These are phyloP conservation scores for Ophonus ardosiacus DNA, from an alignment of 2,888 invertebrate genomes.

Conservation along the genomic window DNA sequence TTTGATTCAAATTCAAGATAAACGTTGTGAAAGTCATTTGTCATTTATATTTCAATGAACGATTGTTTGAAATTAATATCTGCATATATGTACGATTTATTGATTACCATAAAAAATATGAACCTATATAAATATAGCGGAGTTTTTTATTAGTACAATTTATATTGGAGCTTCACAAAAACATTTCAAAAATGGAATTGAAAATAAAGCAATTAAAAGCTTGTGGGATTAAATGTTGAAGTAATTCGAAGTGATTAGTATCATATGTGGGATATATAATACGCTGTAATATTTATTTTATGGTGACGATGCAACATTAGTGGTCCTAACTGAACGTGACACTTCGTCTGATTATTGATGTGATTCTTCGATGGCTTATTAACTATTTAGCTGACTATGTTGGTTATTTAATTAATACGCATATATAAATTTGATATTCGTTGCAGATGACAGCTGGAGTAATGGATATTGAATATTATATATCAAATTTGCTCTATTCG, in stretches of 20 bases:
- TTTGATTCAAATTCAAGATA: no score
- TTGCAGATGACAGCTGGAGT: constrained; percentile 23
- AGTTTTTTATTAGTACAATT: no score
- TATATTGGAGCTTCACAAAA: no score
- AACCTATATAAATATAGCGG: no score
- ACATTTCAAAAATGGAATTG: no score
- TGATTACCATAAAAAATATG: no score
- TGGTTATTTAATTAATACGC: constrained; percentile 42
- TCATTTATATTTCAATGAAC: no score
- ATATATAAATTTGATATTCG: constrained; percentile 28
- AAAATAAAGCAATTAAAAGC: background rate
- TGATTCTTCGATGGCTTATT: constrained; percentile 30
- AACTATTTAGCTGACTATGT: constrained; percentile 20
- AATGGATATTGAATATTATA: constrained; percentile 41
- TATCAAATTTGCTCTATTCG: constrained; percentile 20
- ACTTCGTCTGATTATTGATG: constrained; percentile 14
- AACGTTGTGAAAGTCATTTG: no score
- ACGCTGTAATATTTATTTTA: background rate
- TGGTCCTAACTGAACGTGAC: constrained; percentile 13
- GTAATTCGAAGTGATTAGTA: background rate
- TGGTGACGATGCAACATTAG: constrained; percentile 4
- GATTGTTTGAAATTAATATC: no score
- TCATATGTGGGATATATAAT: background rate
- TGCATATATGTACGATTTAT: no score
- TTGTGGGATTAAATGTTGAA: background rate